Evolutionary conservation across 1,140 invertebrate species (phyloP).

Genomic region (Nymphalis io): DNA sequence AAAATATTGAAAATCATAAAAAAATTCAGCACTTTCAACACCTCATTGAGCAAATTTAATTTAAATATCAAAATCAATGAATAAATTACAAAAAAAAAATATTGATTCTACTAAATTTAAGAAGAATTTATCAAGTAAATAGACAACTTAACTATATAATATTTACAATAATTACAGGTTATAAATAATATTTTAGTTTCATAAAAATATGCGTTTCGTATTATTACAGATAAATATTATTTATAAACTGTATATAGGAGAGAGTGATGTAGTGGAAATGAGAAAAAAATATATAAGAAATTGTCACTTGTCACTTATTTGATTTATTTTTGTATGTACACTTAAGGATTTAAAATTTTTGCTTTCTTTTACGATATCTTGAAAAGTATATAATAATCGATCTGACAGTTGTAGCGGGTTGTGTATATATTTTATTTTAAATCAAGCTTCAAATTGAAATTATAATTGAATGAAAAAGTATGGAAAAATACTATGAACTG

Average conservation of each 20-base stretch:
- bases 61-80: too few species aligned
- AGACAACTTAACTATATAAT: background rate
- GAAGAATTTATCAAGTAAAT: background rate
- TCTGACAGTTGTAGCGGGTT: too few species aligned
- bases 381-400: too few species aligned
- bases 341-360: too few species aligned
- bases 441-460: too few species aligned
- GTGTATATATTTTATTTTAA: too few species aligned
- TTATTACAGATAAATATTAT: slow-evolving; percentile 5
- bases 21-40: too few species aligned
- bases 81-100: too few species aligned
- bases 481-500: background rate
- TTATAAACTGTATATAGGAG: slow-evolving; percentile 21
- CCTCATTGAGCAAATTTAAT: too few species aligned
- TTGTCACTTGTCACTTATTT: background rate
- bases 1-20: too few species aligned
- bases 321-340: too few species aligned
- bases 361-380: too few species aligned
- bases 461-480: background rate
- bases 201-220: background rate
- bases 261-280: slow-evolving; percentile 4
- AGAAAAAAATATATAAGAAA: slow-evolving; percentile 1
- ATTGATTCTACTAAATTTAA: background rate
- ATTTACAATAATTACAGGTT: slow-evolving; percentile 17
- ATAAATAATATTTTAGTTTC: slow-evolving; percentile 6